Evolutionary conservation across 2,113 vertebrate species (phyloP).

Genomic region (Vulpes lagopus): DNA sequence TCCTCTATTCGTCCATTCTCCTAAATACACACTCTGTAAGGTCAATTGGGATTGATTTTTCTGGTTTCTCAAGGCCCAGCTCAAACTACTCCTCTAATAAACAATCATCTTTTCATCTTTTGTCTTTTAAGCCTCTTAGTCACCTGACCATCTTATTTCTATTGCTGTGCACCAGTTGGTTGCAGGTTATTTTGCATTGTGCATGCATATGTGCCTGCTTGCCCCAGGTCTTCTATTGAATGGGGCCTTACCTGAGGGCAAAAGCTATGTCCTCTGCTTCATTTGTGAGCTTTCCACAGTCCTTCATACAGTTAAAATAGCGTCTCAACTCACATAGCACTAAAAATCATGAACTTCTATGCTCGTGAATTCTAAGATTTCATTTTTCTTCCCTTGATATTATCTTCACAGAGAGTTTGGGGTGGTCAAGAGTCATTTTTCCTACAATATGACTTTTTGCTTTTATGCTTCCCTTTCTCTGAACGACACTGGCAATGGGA

Average conservation of each 20-base stretch:
- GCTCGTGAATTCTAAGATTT: constrained; percentile 48
- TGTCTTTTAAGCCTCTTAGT: constrained; percentile 52
- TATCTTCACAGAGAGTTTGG: constrained; percentile 24
- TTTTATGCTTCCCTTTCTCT: constrained; percentile 46
- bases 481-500: not conserved
- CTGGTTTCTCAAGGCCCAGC: constrained; percentile 39
- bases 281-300: constrained; percentile 15
- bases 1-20: constrained; percentile 2
- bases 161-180: constrained; percentile 58
- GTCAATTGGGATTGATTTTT: constrained; percentile 55
- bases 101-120: constrained; percentile 29
- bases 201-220: not conserved
- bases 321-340: constrained; percentile 13
- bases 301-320: constrained; percentile 22
- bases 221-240: constrained; percentile 8
- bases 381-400: not conserved
- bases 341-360: constrained; percentile 39
- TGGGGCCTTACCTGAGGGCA: not conserved
- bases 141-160: constrained; percentile 55
- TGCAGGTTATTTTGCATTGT: constrained; percentile 34
- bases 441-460: not conserved
- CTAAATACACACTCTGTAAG: constrained; percentile 29
- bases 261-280: constrained; percentile 33
- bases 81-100: constrained; percentile 40
- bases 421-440: constrained; percentile 31